These are phyloP conservation scores for Hylaeus anthracinus DNA, from an alignment of 1,140 invertebrate species.

Conservation along the genomic window DNA sequence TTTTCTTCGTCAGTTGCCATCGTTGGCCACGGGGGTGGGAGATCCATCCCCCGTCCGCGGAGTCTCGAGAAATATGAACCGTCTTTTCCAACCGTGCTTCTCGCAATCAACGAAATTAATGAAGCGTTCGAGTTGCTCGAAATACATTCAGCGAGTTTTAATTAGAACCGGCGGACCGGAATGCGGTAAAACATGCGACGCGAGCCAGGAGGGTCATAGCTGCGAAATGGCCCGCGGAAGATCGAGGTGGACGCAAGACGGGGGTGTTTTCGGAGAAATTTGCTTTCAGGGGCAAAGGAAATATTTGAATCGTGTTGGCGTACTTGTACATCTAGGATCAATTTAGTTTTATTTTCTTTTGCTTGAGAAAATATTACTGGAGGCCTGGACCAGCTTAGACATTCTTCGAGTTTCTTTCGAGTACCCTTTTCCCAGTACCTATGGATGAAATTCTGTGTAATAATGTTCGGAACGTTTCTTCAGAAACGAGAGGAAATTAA, in stretches of 20 bases:
- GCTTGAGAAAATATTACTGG: too few relatives aligned
- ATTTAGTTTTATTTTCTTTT: too few relatives aligned
- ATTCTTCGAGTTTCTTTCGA: too few relatives aligned
- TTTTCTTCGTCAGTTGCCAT: slow-evolving; percentile 57
- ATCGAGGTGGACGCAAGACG: not conserved
- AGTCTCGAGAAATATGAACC: slow-evolving; percentile 24
- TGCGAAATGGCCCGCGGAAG: not conserved
- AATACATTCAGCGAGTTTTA: slow-evolving; percentile 41
- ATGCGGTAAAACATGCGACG: not conserved
- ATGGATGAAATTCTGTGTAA: too few relatives aligned
- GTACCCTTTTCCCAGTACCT: too few relatives aligned
- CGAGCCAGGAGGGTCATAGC: not conserved
- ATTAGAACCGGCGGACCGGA: slow-evolving; percentile 28
- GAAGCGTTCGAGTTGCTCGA: slow-evolving; percentile 45
- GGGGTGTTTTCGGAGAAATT: too few relatives aligned
- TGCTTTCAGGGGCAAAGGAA: too few relatives aligned
- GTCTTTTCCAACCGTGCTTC: slow-evolving; percentile 35
- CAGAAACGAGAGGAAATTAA: too few relatives aligned
- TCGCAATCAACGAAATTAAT: slow-evolving; percentile 59
- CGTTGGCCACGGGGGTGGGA: not conserved
- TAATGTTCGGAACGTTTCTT: too few relatives aligned
- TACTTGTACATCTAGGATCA: too few relatives aligned
- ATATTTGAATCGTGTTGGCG: too few relatives aligned
- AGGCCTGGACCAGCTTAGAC: too few relatives aligned
- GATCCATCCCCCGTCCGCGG: not conserved